Conservation (phyloP, 2,797 vertebrate species). For the Hydrolagus colliei region DNA sequence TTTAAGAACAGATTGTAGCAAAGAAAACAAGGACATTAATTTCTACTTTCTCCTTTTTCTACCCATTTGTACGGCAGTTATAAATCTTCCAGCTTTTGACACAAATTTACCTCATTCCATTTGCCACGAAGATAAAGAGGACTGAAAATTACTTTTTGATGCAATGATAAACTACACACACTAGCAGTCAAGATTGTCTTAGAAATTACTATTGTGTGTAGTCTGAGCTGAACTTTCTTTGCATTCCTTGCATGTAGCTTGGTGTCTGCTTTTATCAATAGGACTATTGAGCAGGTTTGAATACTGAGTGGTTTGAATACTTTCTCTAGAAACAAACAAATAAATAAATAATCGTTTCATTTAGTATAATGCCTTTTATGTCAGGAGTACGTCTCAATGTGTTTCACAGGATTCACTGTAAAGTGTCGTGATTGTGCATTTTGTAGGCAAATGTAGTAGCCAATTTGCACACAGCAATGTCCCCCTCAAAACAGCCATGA, state of each 20-base stretch:
- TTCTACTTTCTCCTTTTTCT: neutral
- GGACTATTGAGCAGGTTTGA: too few relatives aligned
- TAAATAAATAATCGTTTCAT: too few relatives aligned
- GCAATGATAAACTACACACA: conserved; percentile 16
- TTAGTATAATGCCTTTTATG: too few relatives aligned
- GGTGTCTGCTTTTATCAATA: too few relatives aligned
- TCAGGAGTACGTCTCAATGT: too few relatives aligned
- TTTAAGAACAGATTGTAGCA: neutral
- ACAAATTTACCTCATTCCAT: conserved; percentile 14
- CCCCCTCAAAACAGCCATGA: too few relatives aligned
- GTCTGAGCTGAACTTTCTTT: neutral
- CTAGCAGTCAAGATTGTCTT: neutral
- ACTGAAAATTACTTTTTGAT: neutral
- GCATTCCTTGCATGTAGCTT: neutral
- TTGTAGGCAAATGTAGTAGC: too few relatives aligned
- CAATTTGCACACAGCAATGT: too few relatives aligned
- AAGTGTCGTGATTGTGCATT: too few relatives aligned
- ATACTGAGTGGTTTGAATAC: too few relatives aligned
- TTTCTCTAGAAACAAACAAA: too few relatives aligned
- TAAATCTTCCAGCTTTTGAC: conserved; percentile 15
- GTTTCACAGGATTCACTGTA: too few relatives aligned
- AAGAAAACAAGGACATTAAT: neutral
- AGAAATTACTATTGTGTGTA: neutral
- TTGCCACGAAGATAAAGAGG: neutral
- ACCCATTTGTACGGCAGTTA: neutral